Evolutionary conservation across 2,888 invertebrate genomes (phyloP).

Genomic region (Neuroscelio doddi): DNA sequence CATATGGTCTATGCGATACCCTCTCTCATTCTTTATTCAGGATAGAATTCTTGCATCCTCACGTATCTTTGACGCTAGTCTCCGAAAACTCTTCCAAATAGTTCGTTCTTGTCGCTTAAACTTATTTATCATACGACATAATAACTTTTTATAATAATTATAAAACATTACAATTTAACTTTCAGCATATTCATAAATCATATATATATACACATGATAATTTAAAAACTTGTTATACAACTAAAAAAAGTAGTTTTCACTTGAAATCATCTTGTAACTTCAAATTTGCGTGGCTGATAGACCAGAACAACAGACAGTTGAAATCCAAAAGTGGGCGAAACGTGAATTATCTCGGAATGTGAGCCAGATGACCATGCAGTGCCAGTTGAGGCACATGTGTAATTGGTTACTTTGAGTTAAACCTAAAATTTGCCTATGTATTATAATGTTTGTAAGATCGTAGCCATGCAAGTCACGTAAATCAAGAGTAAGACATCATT

Average conservation of each 20-base stretch:
- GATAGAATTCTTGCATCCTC: conserved; percentile 16
- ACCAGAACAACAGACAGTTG: no score
- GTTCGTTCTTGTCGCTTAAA: no score
- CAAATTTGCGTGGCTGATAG: no score
- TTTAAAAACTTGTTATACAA: no score
- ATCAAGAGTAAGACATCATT: background rate
- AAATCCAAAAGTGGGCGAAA: background rate
- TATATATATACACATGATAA: no score
- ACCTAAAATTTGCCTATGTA: conserved; percentile 18
- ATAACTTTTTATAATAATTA: no score
- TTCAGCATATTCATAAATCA: no score
- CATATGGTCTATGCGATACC: conserved; percentile 55
- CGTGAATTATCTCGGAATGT: conserved; percentile 5
- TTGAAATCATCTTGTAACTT: no score
- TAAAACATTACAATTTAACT: no score
- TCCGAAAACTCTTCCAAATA: no score
- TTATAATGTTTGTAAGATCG: conserved; percentile 18
- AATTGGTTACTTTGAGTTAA: conserved; percentile 19
- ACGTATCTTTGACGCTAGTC: background rate
- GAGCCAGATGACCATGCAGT: conserved; percentile 13
- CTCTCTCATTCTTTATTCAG: conserved; percentile 33
- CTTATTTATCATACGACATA: no score
- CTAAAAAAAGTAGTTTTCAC: no score
- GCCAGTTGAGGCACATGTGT: conserved; percentile 10
- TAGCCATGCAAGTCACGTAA: conserved; percentile 11